Conservation (phyloP, 2,113 vertebrate species). For the Glaucidium brasilianum region DNA sequence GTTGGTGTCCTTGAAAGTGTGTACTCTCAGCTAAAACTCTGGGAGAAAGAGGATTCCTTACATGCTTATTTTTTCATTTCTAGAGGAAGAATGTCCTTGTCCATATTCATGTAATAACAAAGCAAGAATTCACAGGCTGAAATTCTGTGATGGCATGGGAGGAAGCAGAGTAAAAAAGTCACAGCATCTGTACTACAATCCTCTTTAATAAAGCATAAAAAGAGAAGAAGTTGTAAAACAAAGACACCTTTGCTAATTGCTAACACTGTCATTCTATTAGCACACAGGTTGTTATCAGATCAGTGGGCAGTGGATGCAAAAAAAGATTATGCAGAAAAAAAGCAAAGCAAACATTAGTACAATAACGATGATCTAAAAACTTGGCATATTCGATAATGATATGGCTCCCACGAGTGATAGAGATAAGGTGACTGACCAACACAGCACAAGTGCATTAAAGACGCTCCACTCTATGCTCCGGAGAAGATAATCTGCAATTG, state of each 20-base stretch:
- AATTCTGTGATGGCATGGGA: not conserved
- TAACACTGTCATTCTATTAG: not conserved
- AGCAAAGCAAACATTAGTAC: not conserved
- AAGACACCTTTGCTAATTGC: not conserved
- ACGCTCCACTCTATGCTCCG: not conserved
- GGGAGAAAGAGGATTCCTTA: not conserved
- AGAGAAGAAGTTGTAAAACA: not conserved
- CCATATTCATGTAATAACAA: constrained; percentile 7
- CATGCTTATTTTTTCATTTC: not conserved
- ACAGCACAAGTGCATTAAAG: not conserved
- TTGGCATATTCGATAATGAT: not conserved
- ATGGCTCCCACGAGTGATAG: not conserved
- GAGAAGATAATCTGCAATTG: not conserved
- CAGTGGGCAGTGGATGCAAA: not conserved
- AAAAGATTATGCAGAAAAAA: not conserved
- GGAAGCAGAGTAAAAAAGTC: not conserved
- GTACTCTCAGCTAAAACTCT: not conserved
- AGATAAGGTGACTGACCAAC: not conserved
- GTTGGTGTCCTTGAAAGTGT: not conserved
- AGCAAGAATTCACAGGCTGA: not conserved
- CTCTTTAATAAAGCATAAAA: not conserved
- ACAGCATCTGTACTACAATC: not conserved
- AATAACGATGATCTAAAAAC: not conserved
- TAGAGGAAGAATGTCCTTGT: not conserved
- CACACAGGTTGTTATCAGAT: constrained; percentile 15